These are phyloP conservation scores for Scaptomyza polygonia DNA, from an alignment of 2,888 invertebrate genomes.

Conservation along the genomic window DNA sequence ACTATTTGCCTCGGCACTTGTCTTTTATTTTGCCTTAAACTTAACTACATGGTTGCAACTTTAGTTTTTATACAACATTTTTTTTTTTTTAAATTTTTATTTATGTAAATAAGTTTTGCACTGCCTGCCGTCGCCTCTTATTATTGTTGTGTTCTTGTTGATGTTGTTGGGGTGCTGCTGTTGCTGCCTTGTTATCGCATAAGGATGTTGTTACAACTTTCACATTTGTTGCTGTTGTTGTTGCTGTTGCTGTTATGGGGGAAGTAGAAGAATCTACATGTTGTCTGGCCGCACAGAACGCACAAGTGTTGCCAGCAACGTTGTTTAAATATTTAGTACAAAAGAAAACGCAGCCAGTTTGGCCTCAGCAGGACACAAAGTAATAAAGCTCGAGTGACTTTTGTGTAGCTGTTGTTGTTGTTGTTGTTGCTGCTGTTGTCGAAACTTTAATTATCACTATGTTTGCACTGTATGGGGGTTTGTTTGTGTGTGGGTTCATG, in stretches of 20 bases:
- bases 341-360: constrained; percentile 42
- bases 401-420: constrained; percentile 49
- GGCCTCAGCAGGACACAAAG: constrained; percentile 58
- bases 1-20: constrained; percentile 79
- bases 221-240: constrained; percentile 42
- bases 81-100: constrained; percentile 73
- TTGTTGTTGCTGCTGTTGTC: constrained; percentile 58
- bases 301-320: constrained; percentile 58
- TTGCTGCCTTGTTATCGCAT: constrained; percentile 75
- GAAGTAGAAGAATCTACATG: constrained; percentile 61
- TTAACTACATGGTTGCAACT: constrained; percentile 35
- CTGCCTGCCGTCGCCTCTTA: constrained; percentile 37
- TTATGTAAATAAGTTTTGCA: constrained; percentile 78
- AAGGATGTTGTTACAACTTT: constrained; percentile 80
- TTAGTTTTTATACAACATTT: constrained; percentile 49
- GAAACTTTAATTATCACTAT: constrained; percentile 79
- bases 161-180: constrained; percentile 19
- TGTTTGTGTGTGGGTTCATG: constrained; percentile 10
- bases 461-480: constrained; percentile 51
- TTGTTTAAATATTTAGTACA: constrained; percentile 37
- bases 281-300: constrained; percentile 67
- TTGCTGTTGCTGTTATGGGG: constrained; percentile 20
- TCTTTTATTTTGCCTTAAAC: constrained; percentile 69
- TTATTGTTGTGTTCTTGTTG: constrained; percentile 20
- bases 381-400: constrained; percentile 71